phyloP scores from a whole-genome alignment of 2,888 invertebrate species.

The Malthinus flaveolus region DNA sequence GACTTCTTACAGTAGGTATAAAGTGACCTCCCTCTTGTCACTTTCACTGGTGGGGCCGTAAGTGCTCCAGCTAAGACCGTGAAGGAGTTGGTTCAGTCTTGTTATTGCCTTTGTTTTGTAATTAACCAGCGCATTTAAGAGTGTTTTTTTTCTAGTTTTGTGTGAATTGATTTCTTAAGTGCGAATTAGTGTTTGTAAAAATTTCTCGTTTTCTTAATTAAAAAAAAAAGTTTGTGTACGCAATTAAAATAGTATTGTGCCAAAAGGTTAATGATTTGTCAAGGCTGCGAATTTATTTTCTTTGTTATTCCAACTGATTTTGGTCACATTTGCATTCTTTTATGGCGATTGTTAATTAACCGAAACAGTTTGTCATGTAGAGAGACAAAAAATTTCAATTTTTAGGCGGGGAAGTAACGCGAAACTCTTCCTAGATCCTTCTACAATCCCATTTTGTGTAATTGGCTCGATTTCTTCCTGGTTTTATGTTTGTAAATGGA shows the following conservation, averaged over 20 bases:
- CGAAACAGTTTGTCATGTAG: too few species aligned
- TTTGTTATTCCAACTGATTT: slow-evolving; percentile 4
- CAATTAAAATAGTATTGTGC: background rate
- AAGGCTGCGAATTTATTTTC: slow-evolving; percentile 10
- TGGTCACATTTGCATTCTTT: background rate
- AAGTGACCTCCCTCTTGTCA: slow-evolving; percentile 25
- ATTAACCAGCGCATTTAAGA: slow-evolving; percentile 5
- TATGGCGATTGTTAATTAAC: background rate
- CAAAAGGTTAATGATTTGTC: slow-evolving; percentile 17
- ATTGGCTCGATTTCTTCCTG: background rate
- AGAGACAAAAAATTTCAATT: too few species aligned
- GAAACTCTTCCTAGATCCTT: too few species aligned
- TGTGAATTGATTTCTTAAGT: background rate
- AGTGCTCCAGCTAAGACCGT: slow-evolving; percentile 28
- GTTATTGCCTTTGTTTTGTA: slow-evolving; percentile 22
- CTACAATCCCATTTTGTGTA: too few species aligned
- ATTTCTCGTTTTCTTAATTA: background rate
- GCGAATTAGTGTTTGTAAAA: background rate
- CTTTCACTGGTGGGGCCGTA: slow-evolving; percentile 36
- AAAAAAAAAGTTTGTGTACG: background rate
- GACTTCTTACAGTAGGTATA: background rate
- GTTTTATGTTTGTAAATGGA: background rate
- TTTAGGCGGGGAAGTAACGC: too few species aligned
- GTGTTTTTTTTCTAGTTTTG: background rate
- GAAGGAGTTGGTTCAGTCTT: slow-evolving; percentile 33